Percentiles rank a stretch among this genome's conserved stretches.
phyloP scores from a whole-genome alignment of 1,140 invertebrate species.

The Archegozetes longisetosus region DNA sequence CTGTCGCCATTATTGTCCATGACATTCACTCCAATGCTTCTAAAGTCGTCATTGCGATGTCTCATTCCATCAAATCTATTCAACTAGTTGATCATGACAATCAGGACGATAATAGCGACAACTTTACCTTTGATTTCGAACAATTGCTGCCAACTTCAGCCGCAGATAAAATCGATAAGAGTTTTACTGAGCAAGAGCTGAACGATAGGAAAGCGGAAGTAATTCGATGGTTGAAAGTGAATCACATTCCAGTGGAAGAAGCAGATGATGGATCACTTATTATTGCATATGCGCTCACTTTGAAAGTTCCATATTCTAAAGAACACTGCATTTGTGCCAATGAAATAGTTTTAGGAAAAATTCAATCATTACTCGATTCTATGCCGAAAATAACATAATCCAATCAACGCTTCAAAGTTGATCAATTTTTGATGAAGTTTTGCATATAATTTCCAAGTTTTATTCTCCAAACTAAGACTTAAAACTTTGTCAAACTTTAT shows the following conservation, averaged over 20 bases:
- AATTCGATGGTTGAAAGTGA: constrained; percentile 2
- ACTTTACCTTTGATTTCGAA: neutral
- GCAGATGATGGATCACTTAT: constrained; percentile 2
- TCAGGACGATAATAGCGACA: neutral
- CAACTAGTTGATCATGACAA: neutral
- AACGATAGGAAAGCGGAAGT: neutral
- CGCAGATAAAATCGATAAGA: neutral
- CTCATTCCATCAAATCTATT: constrained; percentile 10
- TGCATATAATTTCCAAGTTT: too few relatives aligned
- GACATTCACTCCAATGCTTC: neutral
- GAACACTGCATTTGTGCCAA: constrained; percentile 10
- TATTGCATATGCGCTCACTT: constrained; percentile 1
- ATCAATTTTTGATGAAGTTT: too few relatives aligned
- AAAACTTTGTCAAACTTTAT: too few relatives aligned
- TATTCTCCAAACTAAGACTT: too few relatives aligned
- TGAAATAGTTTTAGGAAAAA: constrained; percentile 1
- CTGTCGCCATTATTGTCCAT: neutral
- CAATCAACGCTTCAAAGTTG: too few relatives aligned
- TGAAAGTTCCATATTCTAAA: constrained; percentile 9
- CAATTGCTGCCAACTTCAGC: neutral
- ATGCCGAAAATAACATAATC: too few relatives aligned
- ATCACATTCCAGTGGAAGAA: constrained; percentile 9
- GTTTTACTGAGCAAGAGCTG: neutral
- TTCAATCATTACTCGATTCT: neutral
- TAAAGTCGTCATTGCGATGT: neutral